Percentiles rank a stretch among this genome's conserved stretches.
phyloP scores from a whole-genome alignment of 2,113 vertebrate species.

The Pterocles burchelli region DNA sequence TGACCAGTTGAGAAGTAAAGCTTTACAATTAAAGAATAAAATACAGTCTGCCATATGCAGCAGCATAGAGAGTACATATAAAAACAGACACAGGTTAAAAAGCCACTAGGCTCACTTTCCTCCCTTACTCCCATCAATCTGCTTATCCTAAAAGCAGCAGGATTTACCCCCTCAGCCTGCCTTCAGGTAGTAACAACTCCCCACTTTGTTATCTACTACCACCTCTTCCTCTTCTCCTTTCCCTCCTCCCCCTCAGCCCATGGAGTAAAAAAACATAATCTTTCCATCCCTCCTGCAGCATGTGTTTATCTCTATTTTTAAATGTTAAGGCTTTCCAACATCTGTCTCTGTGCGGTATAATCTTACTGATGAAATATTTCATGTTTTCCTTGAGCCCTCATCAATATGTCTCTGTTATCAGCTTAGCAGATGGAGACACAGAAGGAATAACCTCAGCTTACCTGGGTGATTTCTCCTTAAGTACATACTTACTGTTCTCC shows the following conservation, averaged over 20 bases:
- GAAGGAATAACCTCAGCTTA: constrained; percentile 75
- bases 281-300: constrained; percentile 71
- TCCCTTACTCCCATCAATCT: not conserved
- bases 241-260: not conserved
- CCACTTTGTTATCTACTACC: not conserved
- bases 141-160: not conserved
- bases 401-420: constrained; percentile 85
- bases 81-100: not conserved
- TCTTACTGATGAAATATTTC: constrained; percentile 87
- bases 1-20: not conserved
- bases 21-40: not conserved
- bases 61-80: rapidly evolving
- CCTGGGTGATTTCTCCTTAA: constrained; percentile 72
- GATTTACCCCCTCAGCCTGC: constrained; percentile 33
- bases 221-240: not conserved
- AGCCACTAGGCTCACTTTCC: not conserved
- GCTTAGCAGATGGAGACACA: constrained; percentile 79
- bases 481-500: not conserved
- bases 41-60: not conserved
- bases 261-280: constrained; percentile 14
- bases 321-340: constrained; percentile 84
- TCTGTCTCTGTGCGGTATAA: constrained; percentile 85
- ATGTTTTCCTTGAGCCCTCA: constrained; percentile 83
- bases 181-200: constrained; percentile 49
- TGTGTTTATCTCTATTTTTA: constrained; percentile 85